Base-by-base conservation (phyloP, 1,140 invertebrate species). In the Phthorimaea operculella region DNA sequence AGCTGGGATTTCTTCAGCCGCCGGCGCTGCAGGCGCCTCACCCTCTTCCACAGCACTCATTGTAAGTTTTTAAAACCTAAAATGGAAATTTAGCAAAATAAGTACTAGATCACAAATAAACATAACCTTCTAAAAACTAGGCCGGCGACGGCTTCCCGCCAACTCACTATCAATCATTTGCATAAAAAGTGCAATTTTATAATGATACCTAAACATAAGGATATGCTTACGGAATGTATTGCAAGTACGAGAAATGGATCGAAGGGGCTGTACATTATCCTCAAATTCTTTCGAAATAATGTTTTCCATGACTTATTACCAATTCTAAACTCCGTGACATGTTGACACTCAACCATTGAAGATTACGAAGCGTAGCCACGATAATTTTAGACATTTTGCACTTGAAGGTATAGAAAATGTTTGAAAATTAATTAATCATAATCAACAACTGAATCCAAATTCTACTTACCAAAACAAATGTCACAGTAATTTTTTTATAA, bases 11-110 rank as follows among this genome's bases (percentile, higher is more conserved):
- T 84, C 75, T 51, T 83, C 81, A 11, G 69, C 49, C 17, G 72
- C 47, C 21, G 73, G 55, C 21, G 68, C 49, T 18, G 72, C 47
- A 28, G 73, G 55, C 21, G 68, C 54, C 51, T 84, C 83, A 12
- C 76, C 71, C 68, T 86, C 84, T 66, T 84, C 83, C 39, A 76
- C 60, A 18, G 78, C 73, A 54, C 79, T 77, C 82, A 85, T 85
- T 55, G 3, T 69, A 16, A 39, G n/a, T n/a, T 15, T 47, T 47
- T 15, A 47, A 15, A 17, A 15, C 15, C 44, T 47, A 47, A 47
- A 47, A 47, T 28, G n/a, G n/a, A 2, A 3, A 39, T 39, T 39
- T 2, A 28, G 6, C 36, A 39, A 39, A 5, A 9, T n/a, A 39
- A 39, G n/a, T 9, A 39, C 3, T 39, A 39, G n/a, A 15, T 2